Conservation (phyloP, 2,888 invertebrate genomes). For the Lochmaea crataegi region DNA sequence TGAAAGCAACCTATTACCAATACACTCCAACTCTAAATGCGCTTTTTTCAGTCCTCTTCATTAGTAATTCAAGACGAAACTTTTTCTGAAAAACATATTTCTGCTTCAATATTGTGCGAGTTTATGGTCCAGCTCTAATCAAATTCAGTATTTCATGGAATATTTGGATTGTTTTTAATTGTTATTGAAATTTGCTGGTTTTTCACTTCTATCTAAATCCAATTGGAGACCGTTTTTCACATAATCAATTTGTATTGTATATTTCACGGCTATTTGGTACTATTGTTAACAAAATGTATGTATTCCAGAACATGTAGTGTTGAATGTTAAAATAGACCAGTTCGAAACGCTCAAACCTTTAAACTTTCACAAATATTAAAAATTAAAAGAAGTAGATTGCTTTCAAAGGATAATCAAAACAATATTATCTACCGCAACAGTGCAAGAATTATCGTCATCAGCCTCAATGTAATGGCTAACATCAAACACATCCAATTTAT, state of each 20-base stretch:
- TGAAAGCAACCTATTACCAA: too few relatives aligned
- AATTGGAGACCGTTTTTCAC: not conserved
- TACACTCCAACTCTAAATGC: too few relatives aligned
- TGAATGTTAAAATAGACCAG: not conserved
- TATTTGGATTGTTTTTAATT: not conserved
- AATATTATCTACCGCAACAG: too few relatives aligned
- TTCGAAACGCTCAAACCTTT: not conserved
- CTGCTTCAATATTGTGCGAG: not conserved
- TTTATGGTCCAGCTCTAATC: not conserved
- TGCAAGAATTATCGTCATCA: too few relatives aligned
- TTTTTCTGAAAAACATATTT: not conserved
- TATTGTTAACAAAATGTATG: not conserved
- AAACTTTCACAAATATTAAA: not conserved
- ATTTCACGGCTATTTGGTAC: not conserved
- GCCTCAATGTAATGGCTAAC: too few relatives aligned
- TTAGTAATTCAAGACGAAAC: too few relatives aligned
- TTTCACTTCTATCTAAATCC: constrained; percentile 4
- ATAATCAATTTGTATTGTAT: constrained; percentile 11
- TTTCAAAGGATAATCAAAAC: too few relatives aligned
- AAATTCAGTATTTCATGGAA: not conserved
- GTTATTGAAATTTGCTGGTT: constrained; percentile 2
- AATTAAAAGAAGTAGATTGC: too few relatives aligned
- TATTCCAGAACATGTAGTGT: not conserved
- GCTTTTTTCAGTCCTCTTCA: too few relatives aligned
- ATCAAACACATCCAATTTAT: too few relatives aligned